These are phyloP conservation scores for Palloptera scutellata DNA, from an alignment of 2,888 invertebrate genomes.

Conservation along the genomic window DNA sequence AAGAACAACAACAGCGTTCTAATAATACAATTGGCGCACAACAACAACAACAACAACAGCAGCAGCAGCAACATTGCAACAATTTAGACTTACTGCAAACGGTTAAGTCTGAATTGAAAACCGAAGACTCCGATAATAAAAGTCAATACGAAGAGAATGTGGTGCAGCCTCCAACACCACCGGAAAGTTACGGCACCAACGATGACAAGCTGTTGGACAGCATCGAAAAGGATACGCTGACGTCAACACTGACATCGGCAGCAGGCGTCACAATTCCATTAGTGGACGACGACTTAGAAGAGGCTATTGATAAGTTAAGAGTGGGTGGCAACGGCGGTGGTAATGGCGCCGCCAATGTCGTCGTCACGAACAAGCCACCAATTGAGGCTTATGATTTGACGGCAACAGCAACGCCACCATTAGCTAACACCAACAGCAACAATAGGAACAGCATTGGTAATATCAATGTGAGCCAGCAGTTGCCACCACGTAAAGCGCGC, in stretches of 20 bases:
- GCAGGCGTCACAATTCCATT: slow-evolving; percentile 27
- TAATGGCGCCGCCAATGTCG: slow-evolving; percentile 15
- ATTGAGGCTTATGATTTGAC: slow-evolving; percentile 58
- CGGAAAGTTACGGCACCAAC: slow-evolving; percentile 56
- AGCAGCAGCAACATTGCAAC: slow-evolving; percentile 28
- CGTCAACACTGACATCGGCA: slow-evolving; percentile 15
- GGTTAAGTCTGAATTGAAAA: slow-evolving; percentile 57
- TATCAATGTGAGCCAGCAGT: slow-evolving; percentile 10
- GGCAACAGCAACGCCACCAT: slow-evolving; percentile 71
- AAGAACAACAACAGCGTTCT: slow-evolving; percentile 40
- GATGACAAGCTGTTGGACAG: slow-evolving; percentile 54
- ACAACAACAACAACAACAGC: slow-evolving; percentile 45
- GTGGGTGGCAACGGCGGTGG: slow-evolving; percentile 20
- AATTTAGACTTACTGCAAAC: slow-evolving; percentile 46
- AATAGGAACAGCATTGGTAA: slow-evolving; percentile 42
- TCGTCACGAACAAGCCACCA: slow-evolving; percentile 22
- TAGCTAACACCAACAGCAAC: slow-evolving; percentile 45
- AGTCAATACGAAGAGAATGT: slow-evolving; percentile 62
- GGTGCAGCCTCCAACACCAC: slow-evolving; percentile 60
- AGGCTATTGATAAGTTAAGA: slow-evolving; percentile 65
- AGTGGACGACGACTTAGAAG: slow-evolving; percentile 50
- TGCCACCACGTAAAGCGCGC: slow-evolving; percentile 65
- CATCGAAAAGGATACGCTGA: slow-evolving; percentile 30
- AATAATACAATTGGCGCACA: too few relatives aligned
- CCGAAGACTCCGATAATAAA: slow-evolving; percentile 52